These are phyloP conservation scores for Epinephelus malabaricus DNA, from an alignment of 2,797 vertebrate species.

Conservation along the genomic window DNA sequence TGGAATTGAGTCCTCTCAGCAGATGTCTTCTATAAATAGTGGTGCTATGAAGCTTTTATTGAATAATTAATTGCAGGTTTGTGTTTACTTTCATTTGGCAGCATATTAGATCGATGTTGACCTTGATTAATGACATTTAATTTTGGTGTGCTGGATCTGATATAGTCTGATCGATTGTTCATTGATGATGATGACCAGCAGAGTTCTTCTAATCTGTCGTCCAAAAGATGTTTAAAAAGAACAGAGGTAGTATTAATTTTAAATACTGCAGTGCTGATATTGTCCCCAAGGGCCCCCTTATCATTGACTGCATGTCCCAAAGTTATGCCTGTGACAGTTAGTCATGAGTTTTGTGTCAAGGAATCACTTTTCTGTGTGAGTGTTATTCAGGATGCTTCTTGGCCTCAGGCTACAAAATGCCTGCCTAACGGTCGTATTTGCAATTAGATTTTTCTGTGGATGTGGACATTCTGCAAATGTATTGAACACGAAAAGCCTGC, in stretches of 20 bases:
- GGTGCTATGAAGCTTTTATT: neutral
- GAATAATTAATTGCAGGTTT: conserved; percentile 17
- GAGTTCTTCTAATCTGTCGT: neutral
- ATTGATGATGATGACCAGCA: neutral
- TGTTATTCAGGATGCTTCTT: neutral
- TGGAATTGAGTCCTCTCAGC: neutral
- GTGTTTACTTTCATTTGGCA: neutral
- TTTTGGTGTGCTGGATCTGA: neutral
- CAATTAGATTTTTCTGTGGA: neutral
- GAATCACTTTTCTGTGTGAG: neutral
- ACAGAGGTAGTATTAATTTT: neutral
- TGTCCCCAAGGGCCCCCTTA: too few species aligned
- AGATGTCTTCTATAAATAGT: neutral
- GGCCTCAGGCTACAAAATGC: neutral
- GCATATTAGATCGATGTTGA: conserved; percentile 1
- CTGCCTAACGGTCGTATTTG: neutral
- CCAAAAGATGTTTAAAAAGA: neutral
- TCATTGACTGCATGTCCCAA: neutral
- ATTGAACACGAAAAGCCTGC: neutral
- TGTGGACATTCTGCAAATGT: conserved; percentile 3
- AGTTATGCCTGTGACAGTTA: neutral
- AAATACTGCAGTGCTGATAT: neutral
- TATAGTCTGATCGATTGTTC: neutral
- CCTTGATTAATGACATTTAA: neutral
- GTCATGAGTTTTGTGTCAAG: neutral